Conservation (phyloP, 2,797 vertebrate species). For the Neosilurus mollespiculum region DNA sequence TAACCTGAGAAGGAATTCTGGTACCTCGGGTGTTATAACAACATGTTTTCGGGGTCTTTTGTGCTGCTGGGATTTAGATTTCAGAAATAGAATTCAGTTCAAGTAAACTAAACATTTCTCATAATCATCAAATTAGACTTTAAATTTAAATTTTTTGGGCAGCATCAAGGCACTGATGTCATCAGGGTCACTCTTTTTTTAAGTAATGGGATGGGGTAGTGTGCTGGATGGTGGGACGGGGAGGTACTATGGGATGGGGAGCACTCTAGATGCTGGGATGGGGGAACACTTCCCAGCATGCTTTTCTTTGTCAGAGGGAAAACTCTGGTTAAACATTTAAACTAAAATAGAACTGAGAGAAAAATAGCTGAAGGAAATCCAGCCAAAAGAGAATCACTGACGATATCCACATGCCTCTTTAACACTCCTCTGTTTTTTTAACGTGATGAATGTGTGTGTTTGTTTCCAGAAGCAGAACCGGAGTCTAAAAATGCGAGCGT, state of each 20-base stretch:
- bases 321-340: not conserved
- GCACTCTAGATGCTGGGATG: too few species aligned
- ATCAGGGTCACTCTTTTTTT: too few species aligned
- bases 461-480: slow-evolving; percentile 55
- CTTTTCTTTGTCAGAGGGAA: too few species aligned
- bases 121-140: not conserved
- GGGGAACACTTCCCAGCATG: too few species aligned
- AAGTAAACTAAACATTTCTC: not conserved
- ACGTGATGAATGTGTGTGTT: slow-evolving; percentile 37
- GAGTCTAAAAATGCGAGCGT: slow-evolving; percentile 43
- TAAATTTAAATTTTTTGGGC: too few species aligned
- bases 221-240: too few species aligned
- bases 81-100: not conserved
- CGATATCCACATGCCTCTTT: not conserved
- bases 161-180: too few species aligned
- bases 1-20: not conserved
- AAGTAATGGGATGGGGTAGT: too few species aligned
- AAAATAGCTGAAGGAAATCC: not conserved
- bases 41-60: not conserved
- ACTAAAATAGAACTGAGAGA: not conserved
- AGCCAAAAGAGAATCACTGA: not conserved
- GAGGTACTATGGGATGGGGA: too few species aligned
- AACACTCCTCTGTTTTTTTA: slow-evolving; percentile 13
- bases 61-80: not conserved
- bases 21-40: too few species aligned